These are phyloP conservation scores for Agrochola circellaris DNA, from an alignment of 2,888 invertebrate species.

Conservation along the genomic window DNA sequence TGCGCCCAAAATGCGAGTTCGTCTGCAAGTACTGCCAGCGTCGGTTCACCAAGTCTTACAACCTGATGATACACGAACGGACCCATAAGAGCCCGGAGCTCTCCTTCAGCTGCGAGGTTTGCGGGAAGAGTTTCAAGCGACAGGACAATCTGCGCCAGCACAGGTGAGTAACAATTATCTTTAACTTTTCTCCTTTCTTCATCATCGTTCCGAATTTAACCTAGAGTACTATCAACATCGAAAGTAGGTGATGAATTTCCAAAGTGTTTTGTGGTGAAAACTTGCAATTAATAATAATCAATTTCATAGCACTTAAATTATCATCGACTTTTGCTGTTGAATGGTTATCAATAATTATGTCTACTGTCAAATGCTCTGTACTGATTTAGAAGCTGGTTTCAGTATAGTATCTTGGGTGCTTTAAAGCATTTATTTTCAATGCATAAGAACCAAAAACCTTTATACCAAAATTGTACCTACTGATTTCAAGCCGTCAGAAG, in stretches of 20 bases:
- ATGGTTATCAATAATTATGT: conserved; percentile 24
- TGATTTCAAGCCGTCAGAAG: background rate
- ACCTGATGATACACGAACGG: conserved; percentile 99
- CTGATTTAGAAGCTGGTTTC: background rate
- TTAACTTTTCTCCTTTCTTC: background rate
- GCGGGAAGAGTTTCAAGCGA: conserved; percentile 99
- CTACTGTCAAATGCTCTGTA: conserved; percentile 3
- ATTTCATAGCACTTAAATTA: background rate
- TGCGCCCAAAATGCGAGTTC: conserved; percentile 98
- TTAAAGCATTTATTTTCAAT: background rate
- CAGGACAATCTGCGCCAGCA: conserved; percentile 99
- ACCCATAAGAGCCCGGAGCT: conserved; percentile 99
- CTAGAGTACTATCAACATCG: conserved; percentile 9
- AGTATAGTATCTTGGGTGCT: background rate
- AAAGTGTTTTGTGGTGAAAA: background rate
- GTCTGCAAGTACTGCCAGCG: conserved; percentile 99
- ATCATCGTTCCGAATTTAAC: conserved; percentile 15
- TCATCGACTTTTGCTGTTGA: conserved; percentile 22
- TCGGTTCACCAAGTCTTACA: conserved; percentile 99
- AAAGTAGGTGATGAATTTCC: background rate
- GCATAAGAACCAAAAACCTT: too few relatives aligned
- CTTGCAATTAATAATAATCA: background rate
- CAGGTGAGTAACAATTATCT: conserved; percentile 92
- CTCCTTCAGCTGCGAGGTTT: conserved; percentile 99
- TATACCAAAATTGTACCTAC: background rate